Base-by-base conservation (phyloP, 1,140 invertebrate genomes). In the Drosophila kurseongensis region DNA sequence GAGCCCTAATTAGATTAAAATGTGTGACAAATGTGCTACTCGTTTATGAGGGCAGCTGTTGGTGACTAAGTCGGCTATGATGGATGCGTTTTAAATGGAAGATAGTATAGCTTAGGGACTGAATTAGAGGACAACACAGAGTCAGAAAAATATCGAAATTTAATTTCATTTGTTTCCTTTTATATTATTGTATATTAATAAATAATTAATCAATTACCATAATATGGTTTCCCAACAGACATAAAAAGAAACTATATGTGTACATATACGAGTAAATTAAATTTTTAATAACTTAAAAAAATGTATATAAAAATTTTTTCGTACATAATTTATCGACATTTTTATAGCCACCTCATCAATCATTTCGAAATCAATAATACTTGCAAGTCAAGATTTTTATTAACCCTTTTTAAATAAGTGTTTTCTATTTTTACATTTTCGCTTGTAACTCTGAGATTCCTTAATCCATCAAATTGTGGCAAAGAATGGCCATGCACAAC, bases 1-100 rank as follows among this genome's bases (percentile, higher is more conserved):
- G 7, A 48, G 71, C 62, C 42, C 13, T 77, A 77, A 76, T 77
- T 77, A 69, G 75, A 76, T 77, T 77, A 77, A 68, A 77, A 77
- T 77, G 72, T 75, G 73, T 76, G 73, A 76, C 73, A 75, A 76
- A 76, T 76, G 72, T 75, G 42, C 50, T 54, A 51, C 47, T 45
- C 47, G 55, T 54, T 57, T 67, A 66, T 58, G 61, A 66, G 60
- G 50, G 40, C 61, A 66, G 60, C 71, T 75, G 61, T 71, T 71
- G 27, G 29, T 71, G 65, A 71, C 65, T 71, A 71, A 71, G 54
- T 52, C 66, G 66, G 65, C 16, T 41, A 58, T 71, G 68, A 71
- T 71, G 35, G 65, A 71, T 71, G 68, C 52, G 50, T 58, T 71
- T 71, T 71, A 32, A 66, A 68, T 58, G 66, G 44, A 52, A 66